Conservation (phyloP, 2,113 vertebrate genomes). For the Phalacrocorax carbo region DNA sequence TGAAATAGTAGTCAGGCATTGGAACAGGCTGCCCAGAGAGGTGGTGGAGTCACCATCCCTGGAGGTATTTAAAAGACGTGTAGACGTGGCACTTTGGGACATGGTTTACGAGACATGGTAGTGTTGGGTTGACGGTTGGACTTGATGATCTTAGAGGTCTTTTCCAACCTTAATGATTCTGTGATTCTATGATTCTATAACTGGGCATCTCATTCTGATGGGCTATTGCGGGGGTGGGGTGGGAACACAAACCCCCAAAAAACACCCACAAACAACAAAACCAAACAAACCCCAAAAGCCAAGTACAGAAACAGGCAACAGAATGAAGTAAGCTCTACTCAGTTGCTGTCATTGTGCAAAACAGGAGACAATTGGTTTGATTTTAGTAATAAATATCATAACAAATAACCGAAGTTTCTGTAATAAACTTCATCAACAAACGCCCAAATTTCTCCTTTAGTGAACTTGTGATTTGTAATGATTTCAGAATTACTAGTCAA, state of each 20-base stretch:
- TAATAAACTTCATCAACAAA: background rate
- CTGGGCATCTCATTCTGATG: background rate
- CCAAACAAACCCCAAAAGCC: background rate
- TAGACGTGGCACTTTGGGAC: no score
- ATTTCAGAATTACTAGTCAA: background rate
- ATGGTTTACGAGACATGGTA: no score
- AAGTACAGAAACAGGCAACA: background rate
- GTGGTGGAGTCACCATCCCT: no score
- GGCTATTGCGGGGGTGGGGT: background rate
- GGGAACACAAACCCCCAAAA: background rate
- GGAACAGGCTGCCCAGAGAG: no score
- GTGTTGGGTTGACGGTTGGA: no score
- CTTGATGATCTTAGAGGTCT: no score
- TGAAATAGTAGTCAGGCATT: no score
- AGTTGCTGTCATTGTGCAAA: background rate
- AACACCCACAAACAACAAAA: no score
- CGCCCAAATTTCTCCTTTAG: background rate
- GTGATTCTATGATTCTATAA: background rate
- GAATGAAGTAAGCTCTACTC: background rate
- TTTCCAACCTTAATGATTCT: no score
- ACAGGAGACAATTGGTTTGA: background rate
- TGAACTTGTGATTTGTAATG: background rate
- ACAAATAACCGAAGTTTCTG: background rate
- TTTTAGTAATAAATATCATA: background rate
- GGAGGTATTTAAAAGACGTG: no score